Evolutionary conservation across 2,113 vertebrate species (phyloP).

Genomic region (Cheilinus undulatus): DNA sequence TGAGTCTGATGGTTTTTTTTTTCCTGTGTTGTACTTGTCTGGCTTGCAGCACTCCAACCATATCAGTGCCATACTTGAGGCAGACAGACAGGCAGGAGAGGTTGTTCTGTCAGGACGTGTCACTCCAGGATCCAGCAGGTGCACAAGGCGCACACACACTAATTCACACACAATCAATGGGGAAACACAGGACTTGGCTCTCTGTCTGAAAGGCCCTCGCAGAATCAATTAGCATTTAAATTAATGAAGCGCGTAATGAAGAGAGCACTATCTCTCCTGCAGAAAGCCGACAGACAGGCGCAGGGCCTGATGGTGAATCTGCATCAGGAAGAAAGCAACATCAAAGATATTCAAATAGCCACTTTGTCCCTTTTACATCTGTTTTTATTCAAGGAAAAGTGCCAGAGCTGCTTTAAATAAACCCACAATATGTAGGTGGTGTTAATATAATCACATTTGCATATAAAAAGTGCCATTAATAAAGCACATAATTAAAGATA

Average conservation of each 20-base stretch:
- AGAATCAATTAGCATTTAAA: slow-evolving; percentile 86
- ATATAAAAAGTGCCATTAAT: slow-evolving; percentile 78
- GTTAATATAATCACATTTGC: slow-evolving; percentile 71
- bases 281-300: slow-evolving; percentile 67
- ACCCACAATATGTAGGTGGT: slow-evolving; percentile 51
- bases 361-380: slow-evolving; percentile 38
- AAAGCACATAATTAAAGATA: slow-evolving; percentile 82
- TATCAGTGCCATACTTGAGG: slow-evolving; percentile 70
- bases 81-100: slow-evolving; percentile 75
- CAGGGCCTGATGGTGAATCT: slow-evolving; percentile 59
- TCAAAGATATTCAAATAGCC: slow-evolving; percentile 80
- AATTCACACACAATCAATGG: slow-evolving; percentile 54
- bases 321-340: slow-evolving; percentile 75
- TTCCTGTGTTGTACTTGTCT: slow-evolving; percentile 24
- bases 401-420: slow-evolving; percentile 67
- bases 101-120: slow-evolving; percentile 66
- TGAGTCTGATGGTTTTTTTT: slow-evolving; percentile 2
- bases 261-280: slow-evolving; percentile 77
- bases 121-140: slow-evolving; percentile 69
- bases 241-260: slow-evolving; percentile 82
- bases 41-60: slow-evolving; percentile 56
- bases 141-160: slow-evolving; percentile 49
- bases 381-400: slow-evolving; percentile 59
- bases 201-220: slow-evolving; percentile 71
- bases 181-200: slow-evolving; percentile 63